Evolutionary conservation across 2,888 invertebrate species (phyloP).

Genomic region (Macrophya alboannulata): DNA sequence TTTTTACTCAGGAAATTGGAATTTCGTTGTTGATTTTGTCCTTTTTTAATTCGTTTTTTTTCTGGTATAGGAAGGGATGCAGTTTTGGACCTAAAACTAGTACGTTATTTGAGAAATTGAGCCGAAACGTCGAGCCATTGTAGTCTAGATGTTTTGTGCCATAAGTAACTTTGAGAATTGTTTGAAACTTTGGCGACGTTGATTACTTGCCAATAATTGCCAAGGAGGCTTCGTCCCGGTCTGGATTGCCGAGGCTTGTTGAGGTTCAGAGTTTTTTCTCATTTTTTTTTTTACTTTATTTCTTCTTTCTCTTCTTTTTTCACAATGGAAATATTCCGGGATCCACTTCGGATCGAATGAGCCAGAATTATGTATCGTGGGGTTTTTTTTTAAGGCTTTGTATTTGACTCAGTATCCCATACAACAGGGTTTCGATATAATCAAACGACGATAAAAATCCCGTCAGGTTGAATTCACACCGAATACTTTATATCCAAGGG

Average conservation of each 20-base stretch:
- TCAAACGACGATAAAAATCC: slow-evolving; percentile 23
- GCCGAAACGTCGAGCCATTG: slow-evolving; percentile 16
- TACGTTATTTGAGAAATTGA: not conserved
- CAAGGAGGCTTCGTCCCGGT: not conserved
- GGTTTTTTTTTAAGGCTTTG: not conserved
- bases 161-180: slow-evolving; percentile 24
- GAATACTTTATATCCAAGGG: not conserved
- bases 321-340: slow-evolving; percentile 10
- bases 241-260: not conserved
- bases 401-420: not conserved
- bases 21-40: not conserved
- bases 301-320: not conserved
- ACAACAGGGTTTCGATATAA: not conserved
- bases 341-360: slow-evolving; percentile 14
- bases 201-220: slow-evolving; percentile 39
- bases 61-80: not conserved
- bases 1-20: not conserved
- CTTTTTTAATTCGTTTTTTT: not conserved
- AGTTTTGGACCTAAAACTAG: not conserved
- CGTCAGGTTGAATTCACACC: not conserved
- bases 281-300: not conserved
- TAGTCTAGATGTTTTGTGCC: not conserved
- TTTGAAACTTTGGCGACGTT: slow-evolving; percentile 32
- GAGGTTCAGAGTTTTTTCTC: not conserved
- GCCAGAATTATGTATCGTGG: not conserved